Base-by-base conservation (phyloP, 2,888 invertebrate genomes). In the Rhamnusium bicolor region DNA sequence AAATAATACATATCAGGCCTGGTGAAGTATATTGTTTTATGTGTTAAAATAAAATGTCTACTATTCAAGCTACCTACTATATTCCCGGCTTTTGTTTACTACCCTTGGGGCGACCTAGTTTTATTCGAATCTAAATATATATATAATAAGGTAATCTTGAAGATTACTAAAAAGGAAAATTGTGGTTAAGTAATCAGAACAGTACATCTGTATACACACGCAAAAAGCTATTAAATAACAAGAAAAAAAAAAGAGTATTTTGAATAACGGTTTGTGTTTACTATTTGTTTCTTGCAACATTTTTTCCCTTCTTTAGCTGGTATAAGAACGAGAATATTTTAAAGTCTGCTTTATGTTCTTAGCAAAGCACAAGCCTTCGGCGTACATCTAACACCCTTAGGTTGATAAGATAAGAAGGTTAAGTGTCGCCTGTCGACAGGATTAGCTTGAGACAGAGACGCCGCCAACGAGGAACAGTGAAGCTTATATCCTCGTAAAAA, bases 341-440 rank as follows among this genome's bases (percentile, higher is more conserved):
- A 49, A 65, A 65, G 53, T 51, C 51, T 51, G 67, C 68, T 75
- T 75, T 72, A 71, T 60, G 63, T 63, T 53, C 67, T 61, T 71
- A 65, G 27, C 49, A 69, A 61, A 62, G 58, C 67, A 29, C 65
- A 51, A 21, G 56, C 60, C 68, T 60, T 56, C 4, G 51, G 51
- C 10, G 19, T 56, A 70, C 72, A 53, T 66, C 51, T 72, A 72
- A 75, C 69, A 53, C 75, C 72, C 71, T 75, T 71, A 71, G 63
- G 63, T 72, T 71, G 68, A 75, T 75, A 69, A 69, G 74, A 71
- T 69, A 75, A 75, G 68, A 27, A 71, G 67, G 75, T 71, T 70
- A 71, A 72, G 69, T 65, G 76, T 73, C 67, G 62, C 51, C 71
- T 73, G 49, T 62, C 63, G 71, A 63, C 56, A 58, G 61, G 73